Conservation (phyloP, 1,140 invertebrate genomes). For the Eupeodes corollae region DNA sequence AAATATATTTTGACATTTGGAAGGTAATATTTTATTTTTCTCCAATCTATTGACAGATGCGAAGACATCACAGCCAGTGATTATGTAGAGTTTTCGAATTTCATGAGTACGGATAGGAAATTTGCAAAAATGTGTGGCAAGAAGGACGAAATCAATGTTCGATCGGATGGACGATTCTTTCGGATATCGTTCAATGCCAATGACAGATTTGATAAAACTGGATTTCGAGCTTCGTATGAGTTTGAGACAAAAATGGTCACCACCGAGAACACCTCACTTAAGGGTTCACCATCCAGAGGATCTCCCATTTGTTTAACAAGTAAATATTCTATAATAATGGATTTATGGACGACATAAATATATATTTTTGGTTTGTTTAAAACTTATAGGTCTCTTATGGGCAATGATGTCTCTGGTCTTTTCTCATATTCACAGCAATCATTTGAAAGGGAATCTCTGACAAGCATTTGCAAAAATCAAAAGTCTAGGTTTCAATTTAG, state of each 20-base stretch:
- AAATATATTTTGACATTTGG: neutral
- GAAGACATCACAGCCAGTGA: conserved; percentile 78
- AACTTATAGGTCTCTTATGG: too few species aligned
- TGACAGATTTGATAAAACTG: conserved; percentile 81
- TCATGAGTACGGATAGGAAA: conserved; percentile 73
- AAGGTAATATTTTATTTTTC: neutral
- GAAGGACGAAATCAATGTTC: conserved; percentile 59
- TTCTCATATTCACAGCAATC: too few species aligned
- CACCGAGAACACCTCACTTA: conserved; percentile 34
- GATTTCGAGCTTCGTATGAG: conserved; percentile 83
- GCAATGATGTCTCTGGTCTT: too few species aligned
- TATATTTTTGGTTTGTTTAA: too few species aligned
- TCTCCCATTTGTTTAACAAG: too few species aligned
- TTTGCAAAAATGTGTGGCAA: conserved; percentile 78
- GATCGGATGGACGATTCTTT: conserved; percentile 86
- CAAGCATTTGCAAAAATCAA: too few species aligned
- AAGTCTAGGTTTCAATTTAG: too few species aligned
- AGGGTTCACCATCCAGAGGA: conserved; percentile 12
- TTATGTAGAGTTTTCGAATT: conserved; percentile 91
- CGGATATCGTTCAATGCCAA: conserved; percentile 89
- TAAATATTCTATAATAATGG: too few species aligned
- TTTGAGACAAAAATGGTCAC: conserved; percentile 45
- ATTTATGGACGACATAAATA: too few species aligned
- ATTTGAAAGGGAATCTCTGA: too few species aligned
- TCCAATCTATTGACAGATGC: conserved; percentile 50